Evolutionary conservation across 1,140 invertebrate genomes (phyloP), one percentile per base, ranked within the genome.

Genomic region (Laodelphax striatellus): DNA sequence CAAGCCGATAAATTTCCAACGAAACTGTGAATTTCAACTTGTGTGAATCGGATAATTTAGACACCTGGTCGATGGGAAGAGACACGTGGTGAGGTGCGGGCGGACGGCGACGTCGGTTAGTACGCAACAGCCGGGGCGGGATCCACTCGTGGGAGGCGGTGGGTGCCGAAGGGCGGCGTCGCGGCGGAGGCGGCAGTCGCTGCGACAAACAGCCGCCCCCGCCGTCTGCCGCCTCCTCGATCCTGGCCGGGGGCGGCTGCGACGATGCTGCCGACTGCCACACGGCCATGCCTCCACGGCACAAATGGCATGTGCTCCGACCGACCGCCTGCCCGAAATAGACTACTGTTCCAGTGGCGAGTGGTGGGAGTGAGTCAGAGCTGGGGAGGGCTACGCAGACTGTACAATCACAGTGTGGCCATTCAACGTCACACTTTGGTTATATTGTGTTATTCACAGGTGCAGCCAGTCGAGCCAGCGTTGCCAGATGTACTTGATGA

Each of bases 161-260:
- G 42, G 16, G 75, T 68, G 73, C 74, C 70, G 58, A 60, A 5
- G 14, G 14, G 53, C 52, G 52, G 5, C 58, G 52, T 16, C 77
- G 69, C 77, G 69, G 72, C 74, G 66, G 72, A 71, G 60, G 72
- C 75, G 70, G 76, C 75, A 70, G 69, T 70, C 71, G 61, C 72
- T 16, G 43, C 44, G 10, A 22, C 9, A 19, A 31, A 9, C 19
- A 4, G 19, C 16, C 17, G 6, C 2, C 16, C 17, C n/a, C n/a
- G n/a, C n/a, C n/a, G n/a, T n/a, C n/a, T 43, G 14, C 16, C 17
- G n/a, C n/a, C n/a, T 28, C n/a, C n/a, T n/a, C n/a, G n/a, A n/a
- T n/a, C n/a, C n/a, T n/a, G n/a, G n/a, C 24, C 16, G 11, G 16
- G 17, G 55, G 31, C 6, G 13, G 55, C 31, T 19, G 24, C 13